Evolutionary conservation across 2,113 vertebrate species (phyloP).

Genomic region (Todiramphus chloris): DNA sequence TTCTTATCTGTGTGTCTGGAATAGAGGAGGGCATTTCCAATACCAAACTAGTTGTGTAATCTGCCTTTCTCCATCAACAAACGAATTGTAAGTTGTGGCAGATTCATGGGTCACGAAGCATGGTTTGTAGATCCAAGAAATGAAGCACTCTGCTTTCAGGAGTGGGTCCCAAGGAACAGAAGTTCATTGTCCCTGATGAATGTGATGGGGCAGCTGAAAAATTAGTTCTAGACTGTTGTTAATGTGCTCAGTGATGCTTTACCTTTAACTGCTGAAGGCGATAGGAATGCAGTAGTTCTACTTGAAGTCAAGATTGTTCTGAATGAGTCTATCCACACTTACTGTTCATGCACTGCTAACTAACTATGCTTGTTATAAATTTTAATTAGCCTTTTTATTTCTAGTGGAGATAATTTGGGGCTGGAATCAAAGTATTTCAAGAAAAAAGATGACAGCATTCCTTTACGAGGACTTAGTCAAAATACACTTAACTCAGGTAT

Average conservation of each 20-base stretch:
- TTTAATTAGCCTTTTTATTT: background rate
- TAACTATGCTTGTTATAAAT: background rate
- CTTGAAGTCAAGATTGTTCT: background rate
- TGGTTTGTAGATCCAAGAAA: background rate
- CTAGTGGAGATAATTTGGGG: constrained; percentile 77
- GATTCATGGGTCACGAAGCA: too few relatives aligned
- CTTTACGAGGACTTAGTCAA: constrained; percentile 83
- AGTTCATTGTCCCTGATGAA: background rate
- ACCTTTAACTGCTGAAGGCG: background rate
- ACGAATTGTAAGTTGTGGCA: background rate
- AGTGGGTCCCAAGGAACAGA: background rate
- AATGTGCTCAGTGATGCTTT: background rate
- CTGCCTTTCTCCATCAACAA: background rate
- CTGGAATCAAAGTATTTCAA: constrained; percentile 91
- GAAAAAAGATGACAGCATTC: constrained; percentile 87
- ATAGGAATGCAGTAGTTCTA: background rate
- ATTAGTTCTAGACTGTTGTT: background rate
- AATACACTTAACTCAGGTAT: constrained; percentile 73
- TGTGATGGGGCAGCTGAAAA: background rate
- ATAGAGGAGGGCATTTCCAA: background rate
- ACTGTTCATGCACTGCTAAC: background rate
- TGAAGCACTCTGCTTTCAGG: background rate
- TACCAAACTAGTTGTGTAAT: background rate
- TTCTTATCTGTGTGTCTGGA: background rate
- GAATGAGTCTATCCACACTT: background rate